Evolutionary conservation across 2,113 vertebrate species (phyloP), one percentile per base, ranked within the genome.

Genomic region (Variabilichromis moorii): DNA sequence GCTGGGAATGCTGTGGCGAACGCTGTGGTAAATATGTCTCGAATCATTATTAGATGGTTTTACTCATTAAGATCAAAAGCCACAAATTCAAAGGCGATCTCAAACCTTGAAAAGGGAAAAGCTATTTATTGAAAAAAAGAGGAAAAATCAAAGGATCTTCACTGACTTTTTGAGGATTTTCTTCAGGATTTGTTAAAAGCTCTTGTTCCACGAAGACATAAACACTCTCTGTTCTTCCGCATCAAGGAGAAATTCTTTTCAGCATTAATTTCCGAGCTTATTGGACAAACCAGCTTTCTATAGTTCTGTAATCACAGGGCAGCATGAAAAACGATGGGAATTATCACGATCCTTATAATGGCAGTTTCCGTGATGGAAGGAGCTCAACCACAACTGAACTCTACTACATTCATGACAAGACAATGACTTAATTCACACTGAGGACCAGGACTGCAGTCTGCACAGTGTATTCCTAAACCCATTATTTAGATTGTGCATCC

Each of bases 61-160:
- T 90, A 85, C 91, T 96, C 91, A 94, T 96, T 94, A 95, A 93
- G 93, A 94, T 95, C 95, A 96, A 94, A 95, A 92, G 92, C 91
- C 71, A 4, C 78, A 83, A 61, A 93, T 87, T 95, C 91, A 95
- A 95, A 95, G 90, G 86, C 86, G 5, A 90, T 91, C 86, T 82
- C 63, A 53, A 81, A 86, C 82, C 82, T 91, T 86, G 85, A 85
- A 78, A 78, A 93, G 78, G 80, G 73, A 68, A 83, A 87, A 89
- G 47, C 71, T 61, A 78, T 85, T 83, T 89, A 86, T 82, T 82
- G 66, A 59, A 82, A 81, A 80, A 55, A 81, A 83, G 21, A 50
- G 24, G 7, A 37, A 73, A 88, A 92, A 85, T 91, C 87, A 92
- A 92, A 92, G 88, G 81, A 87, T 87, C 59, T 26, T 78, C n/a